Conservation (phyloP, 2,797 vertebrate genomes). For the Miichthys miiuy region DNA sequence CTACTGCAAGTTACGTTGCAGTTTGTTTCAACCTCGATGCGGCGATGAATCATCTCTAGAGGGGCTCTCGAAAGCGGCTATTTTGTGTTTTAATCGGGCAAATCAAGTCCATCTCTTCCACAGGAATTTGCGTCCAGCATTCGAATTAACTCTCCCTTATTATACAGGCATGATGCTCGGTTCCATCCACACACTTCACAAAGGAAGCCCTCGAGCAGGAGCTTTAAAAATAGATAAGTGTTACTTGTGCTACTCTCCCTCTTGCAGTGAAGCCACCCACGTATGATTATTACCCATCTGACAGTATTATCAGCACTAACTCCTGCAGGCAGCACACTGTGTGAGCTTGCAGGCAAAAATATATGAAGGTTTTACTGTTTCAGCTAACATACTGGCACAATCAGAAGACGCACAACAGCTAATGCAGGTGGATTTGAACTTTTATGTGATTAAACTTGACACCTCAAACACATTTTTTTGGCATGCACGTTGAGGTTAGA, state of each 20-base stretch:
- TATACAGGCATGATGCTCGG: slow-evolving; percentile 43
- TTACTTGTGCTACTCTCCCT: slow-evolving; percentile 69
- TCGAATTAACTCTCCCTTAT: slow-evolving; percentile 26
- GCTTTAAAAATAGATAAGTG: slow-evolving; percentile 78
- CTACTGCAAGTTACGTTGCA: slow-evolving; percentile 31
- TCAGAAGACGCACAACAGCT: not conserved
- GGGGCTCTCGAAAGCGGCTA: not conserved
- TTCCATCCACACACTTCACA: slow-evolving; percentile 66
- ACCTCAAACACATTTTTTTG: not conserved
- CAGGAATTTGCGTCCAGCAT: not conserved
- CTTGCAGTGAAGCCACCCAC: slow-evolving; percentile 68
- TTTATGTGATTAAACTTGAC: not conserved
- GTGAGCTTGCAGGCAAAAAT: slow-evolving; percentile 14
- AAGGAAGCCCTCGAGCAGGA: slow-evolving; percentile 73
- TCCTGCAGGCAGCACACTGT: slow-evolving; percentile 12
- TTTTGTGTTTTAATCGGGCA: slow-evolving; percentile 12
- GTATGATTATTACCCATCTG: slow-evolving; percentile 64
- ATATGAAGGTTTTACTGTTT: slow-evolving; percentile 4
- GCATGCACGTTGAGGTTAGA: not conserved
- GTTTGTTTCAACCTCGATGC: not conserved
- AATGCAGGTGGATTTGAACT: not conserved
- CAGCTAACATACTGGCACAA: not conserved
- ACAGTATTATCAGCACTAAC: slow-evolving; percentile 51
- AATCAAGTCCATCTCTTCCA: slow-evolving; percentile 4
- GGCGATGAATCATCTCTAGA: not conserved